phyloP scores from a whole-genome alignment of 2,888 invertebrate species.

The Dichetophora obliterata region DNA sequence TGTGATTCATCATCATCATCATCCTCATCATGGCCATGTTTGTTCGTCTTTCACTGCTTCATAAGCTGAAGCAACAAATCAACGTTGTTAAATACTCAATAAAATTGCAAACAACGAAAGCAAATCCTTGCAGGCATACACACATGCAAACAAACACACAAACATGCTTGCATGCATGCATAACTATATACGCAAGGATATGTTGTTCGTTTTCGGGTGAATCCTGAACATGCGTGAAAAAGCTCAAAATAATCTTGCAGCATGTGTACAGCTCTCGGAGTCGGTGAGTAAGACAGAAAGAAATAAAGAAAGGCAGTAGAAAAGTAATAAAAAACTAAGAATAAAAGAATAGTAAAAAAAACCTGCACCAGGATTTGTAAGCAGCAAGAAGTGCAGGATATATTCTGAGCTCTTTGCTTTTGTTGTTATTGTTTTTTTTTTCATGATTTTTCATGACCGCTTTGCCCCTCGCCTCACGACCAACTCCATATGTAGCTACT shows the following conservation, averaged over 20 bases:
- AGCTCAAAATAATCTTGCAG: slow-evolving; percentile 16
- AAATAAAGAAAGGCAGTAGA: neutral
- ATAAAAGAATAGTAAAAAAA: neutral
- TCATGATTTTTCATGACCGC: neutral
- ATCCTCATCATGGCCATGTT: too few relatives aligned
- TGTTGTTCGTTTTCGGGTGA: neutral
- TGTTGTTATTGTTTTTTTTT: neutral
- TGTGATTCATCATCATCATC: too few relatives aligned
- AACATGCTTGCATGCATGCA: neutral
- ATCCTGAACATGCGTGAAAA: slow-evolving; percentile 33
- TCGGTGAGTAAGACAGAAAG: neutral
- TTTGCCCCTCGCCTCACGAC: too few relatives aligned
- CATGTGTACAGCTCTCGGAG: neutral
- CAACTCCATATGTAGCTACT: neutral
- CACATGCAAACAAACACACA: neutral
- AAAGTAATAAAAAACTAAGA: neutral
- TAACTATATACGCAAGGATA: neutral
- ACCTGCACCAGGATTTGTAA: slow-evolving; percentile 12
- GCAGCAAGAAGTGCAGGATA: slow-evolving; percentile 5
- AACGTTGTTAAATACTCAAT: slow-evolving; percentile 16
- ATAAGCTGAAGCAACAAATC: slow-evolving; percentile 14
- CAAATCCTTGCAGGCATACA: slow-evolving; percentile 24
- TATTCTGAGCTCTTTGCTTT: neutral
- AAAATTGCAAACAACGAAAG: slow-evolving; percentile 10
- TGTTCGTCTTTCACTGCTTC: neutral